These are phyloP conservation scores for Desmophyllum pertusum DNA, from an alignment of 92 coral and sea anemone species.

Conservation along the genomic window DNA sequence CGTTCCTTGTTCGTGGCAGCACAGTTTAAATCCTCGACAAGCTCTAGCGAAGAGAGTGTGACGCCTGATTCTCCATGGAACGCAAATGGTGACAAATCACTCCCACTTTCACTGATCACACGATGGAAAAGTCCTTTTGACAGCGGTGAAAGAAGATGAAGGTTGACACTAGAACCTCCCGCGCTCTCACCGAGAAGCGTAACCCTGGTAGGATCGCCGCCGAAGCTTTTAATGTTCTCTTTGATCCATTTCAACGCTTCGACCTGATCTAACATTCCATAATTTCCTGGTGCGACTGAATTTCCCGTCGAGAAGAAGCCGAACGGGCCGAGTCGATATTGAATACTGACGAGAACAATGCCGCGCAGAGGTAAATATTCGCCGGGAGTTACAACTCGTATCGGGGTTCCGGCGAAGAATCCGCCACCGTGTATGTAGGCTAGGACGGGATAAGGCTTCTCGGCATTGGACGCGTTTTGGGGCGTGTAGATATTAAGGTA, in stretches of 20 bases:
- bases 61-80: slow-evolving; percentile 41
- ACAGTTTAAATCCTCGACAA: slow-evolving; percentile 53
- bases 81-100: slow-evolving; percentile 71
- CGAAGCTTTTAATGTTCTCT: slow-evolving; percentile 55
- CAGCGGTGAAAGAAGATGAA: slow-evolving; percentile 64
- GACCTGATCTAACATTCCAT: slow-evolving; percentile 80
- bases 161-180: slow-evolving; percentile 72
- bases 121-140: slow-evolving; percentile 68
- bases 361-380: slow-evolving; percentile 65
- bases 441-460: slow-evolving; percentile 54
- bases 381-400: slow-evolving; percentile 67
- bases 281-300: slow-evolving; percentile 69
- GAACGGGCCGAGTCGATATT: slow-evolving; percentile 70
- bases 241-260: slow-evolving; percentile 70
- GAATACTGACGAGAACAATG: slow-evolving; percentile 65
- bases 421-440: slow-evolving; percentile 82
- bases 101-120: slow-evolving; percentile 72
- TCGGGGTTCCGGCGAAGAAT: slow-evolving; percentile 72
- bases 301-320: slow-evolving; percentile 76
- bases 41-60: slow-evolving; percentile 8
- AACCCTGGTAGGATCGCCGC: slow-evolving; percentile 64
- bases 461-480: slow-evolving; percentile 10
- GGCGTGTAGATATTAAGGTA: slow-evolving; percentile 79
- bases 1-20: neutral
- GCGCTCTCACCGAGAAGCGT: slow-evolving; percentile 76